Evolutionary conservation across 35 echinoderm and acorn worm genomes (phyloP), one percentile per base, ranked within the genome.

Genomic region (Anneissia japonica): DNA sequence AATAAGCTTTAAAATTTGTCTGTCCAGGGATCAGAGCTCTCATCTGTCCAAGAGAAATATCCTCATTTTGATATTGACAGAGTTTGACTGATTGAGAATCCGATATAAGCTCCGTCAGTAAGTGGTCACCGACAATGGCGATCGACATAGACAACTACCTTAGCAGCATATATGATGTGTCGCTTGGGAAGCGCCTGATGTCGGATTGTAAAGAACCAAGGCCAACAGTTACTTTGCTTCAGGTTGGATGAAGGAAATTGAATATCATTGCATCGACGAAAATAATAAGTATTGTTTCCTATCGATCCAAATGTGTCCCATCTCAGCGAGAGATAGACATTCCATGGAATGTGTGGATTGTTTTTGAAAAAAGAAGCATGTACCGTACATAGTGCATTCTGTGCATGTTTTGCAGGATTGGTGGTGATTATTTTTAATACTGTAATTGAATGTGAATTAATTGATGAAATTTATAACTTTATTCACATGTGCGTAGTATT

Each of bases 331-430:
- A 79, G 23, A 43, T 30, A 38, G 74, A 86, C 73, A 72, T 86
- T 31, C 77, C 89, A 0, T 86, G 83, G 89, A 86, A 86, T 29
- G 89, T 91, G 7, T 86, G 83, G 89, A 75, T 86, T 31, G 35
- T 31, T 7, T 33, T 91, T 32, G 75, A 14, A 6, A 39, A 91
- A 91, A 64, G 74, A 29, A 32, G 37, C 73, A 40, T 74, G 89
- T 45, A 46, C 79, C 30, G 34, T 85, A 19, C 77, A 81, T 33
- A 80, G 31, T 80, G 36, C 75, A 72, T 86, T 31, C 45, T 86
- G 89, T 74, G 56, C 82, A 36, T 91, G 83, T 77, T 86, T 91
- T 86, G 83, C 89, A 64, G 83, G 89, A 83, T 91, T 35, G 73
- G 38, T 84, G 46, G 34, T 23, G 12, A 11, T 4, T 16, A n/a